Conservation (phyloP, 2,888 invertebrate genomes). For the Ormia ochracea region DNA sequence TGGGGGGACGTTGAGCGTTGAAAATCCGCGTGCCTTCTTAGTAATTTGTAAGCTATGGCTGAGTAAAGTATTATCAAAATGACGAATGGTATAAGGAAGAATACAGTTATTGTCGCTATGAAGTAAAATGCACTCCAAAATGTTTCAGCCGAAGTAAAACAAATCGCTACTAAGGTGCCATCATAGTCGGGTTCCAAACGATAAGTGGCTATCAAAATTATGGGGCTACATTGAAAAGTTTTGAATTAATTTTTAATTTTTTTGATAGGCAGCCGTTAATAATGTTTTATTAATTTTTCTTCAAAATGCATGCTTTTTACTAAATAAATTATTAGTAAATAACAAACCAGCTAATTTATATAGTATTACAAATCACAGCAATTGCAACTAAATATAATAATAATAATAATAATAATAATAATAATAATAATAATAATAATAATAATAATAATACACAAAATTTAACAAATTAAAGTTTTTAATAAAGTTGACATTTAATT, state of each 20-base stretch:
- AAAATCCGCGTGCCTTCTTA: slow-evolving; percentile 78
- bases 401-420: too few species aligned
- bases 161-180: slow-evolving; percentile 83
- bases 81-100: slow-evolving; percentile 90
- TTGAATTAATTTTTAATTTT: neutral
- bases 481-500: too few species aligned
- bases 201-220: slow-evolving; percentile 88
- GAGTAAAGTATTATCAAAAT: slow-evolving; percentile 89
- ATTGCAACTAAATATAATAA: too few species aligned
- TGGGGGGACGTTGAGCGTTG: slow-evolving; percentile 55
- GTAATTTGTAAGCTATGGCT: slow-evolving; percentile 89
- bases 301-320: too few species aligned
- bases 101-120: slow-evolving; percentile 86
- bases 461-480: too few species aligned
- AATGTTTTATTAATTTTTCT: too few species aligned
- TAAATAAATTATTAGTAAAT: too few species aligned
- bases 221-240: slow-evolving; percentile 82
- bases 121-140: slow-evolving; percentile 89
- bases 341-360: too few species aligned
- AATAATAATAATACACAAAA: too few species aligned
- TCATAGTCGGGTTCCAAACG: slow-evolving; percentile 84
- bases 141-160: slow-evolving; percentile 87
- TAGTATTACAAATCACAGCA: too few species aligned
- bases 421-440: too few species aligned
- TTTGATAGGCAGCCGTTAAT: too few species aligned